Base-by-base conservation (phyloP, 2,888 invertebrate genomes). In the Leptinotarsa juncta region DNA sequence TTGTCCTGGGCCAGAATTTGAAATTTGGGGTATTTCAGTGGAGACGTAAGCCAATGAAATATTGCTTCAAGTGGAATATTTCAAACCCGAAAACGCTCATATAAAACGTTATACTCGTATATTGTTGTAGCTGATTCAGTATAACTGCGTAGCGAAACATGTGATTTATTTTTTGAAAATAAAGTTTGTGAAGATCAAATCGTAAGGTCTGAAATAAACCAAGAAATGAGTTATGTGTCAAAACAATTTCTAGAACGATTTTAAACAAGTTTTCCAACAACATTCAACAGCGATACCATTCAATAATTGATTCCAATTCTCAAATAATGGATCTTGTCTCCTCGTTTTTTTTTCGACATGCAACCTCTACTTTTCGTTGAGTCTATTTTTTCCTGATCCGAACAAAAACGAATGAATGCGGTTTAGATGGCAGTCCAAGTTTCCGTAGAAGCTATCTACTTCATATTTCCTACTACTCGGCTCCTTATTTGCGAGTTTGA, bases 371-470 rank as follows among this genome's bases (percentile, higher is more conserved):
- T 23, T 10, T 57, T 57, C 4, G 15, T 14, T 57, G 57, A 57
- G 3, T 20, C 20, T 0, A 3, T 55, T 10, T 15, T 57, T 12
- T 20, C n/a, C 10, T 55, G 1, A 55, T 0, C 2, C 0, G 10
- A 20, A 57, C 14, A 12, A 14, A 23, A 57, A 23, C 20, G 15
- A 23, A 15, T 20, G 23, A 57, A 14, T 57, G 18, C 18, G 23
- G 57, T 23, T 57, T 0, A 57, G 20, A 14, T 57, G 23, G 20
- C 20, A 23, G 57, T 57, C 23, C 57, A 23, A 1, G 23, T 23
- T 57, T 23, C 57, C 57, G 57, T 57, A 57, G 23, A 57, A 14
- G 57, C 23, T 23, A 23, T 57, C 57, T 57, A 23, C 57, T 26
- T 57, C 57, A 57, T 57, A 23, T 57, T 23, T 57, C 23, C 57